A percentile compares a stretch with the other conserved stretches of the same genome.
Evolutionary conservation across 2,888 invertebrate genomes (phyloP).

Genomic region (Ypsolopha sequella): DNA sequence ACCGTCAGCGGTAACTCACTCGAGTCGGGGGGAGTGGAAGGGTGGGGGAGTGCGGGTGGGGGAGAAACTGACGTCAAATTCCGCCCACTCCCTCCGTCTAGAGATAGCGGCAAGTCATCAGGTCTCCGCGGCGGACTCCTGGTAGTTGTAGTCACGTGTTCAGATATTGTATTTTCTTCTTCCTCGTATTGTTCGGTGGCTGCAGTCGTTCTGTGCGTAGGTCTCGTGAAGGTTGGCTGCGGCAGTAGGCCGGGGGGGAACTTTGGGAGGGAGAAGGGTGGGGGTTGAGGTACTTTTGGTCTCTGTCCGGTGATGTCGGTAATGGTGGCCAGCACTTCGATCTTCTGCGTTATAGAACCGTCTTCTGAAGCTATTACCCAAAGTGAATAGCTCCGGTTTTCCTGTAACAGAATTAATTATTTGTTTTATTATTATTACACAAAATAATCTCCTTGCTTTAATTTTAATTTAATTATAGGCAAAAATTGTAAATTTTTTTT

Average conservation of each 20-base stretch:
- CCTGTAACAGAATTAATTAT: constrained; percentile 33
- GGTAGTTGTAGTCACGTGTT: constrained; percentile 28
- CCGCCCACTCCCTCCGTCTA: constrained; percentile 15
- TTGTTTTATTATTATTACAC: neutral
- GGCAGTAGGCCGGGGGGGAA: constrained; percentile 18
- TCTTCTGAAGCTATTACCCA: constrained; percentile 50
- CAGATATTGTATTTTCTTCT: constrained; percentile 32
- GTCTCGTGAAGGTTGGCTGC: constrained; percentile 13
- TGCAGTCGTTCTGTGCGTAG: constrained; percentile 13
- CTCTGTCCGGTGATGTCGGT: constrained; percentile 39
- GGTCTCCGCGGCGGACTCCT: constrained; percentile 30
- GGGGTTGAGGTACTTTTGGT: constrained; percentile 37
- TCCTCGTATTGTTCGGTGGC: constrained; percentile 25
- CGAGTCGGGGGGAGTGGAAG: constrained; percentile 39
- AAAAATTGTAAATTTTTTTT: neutral
- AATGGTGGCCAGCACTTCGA: constrained; percentile 49
- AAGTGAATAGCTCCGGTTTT: constrained; percentile 49
- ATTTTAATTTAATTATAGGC: neutral
- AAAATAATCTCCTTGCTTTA: neutral
- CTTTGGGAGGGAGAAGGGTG: constrained; percentile 28
- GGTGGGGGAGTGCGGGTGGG: constrained; percentile 37
- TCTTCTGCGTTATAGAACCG: constrained; percentile 49
- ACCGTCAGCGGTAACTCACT: constrained; percentile 75
- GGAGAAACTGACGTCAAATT: constrained; percentile 8
- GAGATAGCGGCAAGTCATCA: constrained; percentile 29